phyloP scores from a whole-genome alignment of 2,888 invertebrate species.

The Lingula anatina region DNA sequence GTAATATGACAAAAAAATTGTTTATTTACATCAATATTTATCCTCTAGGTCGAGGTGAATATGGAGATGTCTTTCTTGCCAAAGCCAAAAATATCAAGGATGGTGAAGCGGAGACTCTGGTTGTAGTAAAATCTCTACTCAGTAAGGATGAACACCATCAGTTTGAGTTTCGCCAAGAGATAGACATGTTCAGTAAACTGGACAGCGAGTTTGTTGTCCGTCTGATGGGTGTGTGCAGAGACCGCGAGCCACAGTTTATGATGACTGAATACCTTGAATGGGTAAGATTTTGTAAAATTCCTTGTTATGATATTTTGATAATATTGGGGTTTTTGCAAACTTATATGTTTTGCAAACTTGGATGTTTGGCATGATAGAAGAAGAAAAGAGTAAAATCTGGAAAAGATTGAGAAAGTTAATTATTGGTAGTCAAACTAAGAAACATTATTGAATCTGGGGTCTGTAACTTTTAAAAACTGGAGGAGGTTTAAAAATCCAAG shows the following conservation, averaged over 20 bases:
- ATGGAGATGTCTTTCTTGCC: conserved; percentile 84
- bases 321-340: neutral
- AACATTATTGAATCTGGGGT: too few species aligned
- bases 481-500: too few species aligned
- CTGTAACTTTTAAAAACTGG: too few species aligned
- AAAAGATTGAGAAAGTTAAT: too few species aligned
- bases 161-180: conserved; percentile 77
- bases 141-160: conserved; percentile 37
- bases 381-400: too few species aligned
- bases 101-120: conserved; percentile 39
- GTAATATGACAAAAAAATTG: too few species aligned
- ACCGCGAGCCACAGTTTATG: conserved; percentile 76
- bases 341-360: neutral
- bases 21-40: too few species aligned
- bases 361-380: too few species aligned
- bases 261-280: conserved; percentile 88
- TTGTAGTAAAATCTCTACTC: conserved; percentile 49
- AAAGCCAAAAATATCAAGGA: conserved; percentile 57
- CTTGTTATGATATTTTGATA: neutral
- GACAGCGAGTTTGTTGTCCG: conserved; percentile 74
- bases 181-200: conserved; percentile 79
- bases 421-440: too few species aligned
- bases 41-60: conserved; percentile 76
- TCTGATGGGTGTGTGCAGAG: conserved; percentile 71
- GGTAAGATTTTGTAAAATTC: conserved; percentile 60